These are phyloP conservation scores for Percopsis omiscomaycus DNA, from an alignment of 2,797 vertebrate genomes.

Conservation along the genomic window DNA sequence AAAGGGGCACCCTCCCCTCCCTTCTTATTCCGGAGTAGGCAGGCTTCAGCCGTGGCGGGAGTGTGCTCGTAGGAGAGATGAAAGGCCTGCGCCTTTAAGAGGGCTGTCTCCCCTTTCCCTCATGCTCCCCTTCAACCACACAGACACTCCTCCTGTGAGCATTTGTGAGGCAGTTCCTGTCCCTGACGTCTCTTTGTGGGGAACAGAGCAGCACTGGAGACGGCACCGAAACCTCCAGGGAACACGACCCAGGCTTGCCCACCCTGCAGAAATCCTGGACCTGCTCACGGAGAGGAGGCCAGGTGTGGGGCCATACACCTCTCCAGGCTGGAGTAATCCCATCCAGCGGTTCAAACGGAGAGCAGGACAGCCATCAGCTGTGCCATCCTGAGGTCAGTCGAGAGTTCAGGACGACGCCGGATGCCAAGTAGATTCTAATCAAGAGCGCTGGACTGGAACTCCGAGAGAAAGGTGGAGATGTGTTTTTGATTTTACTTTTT, in stretches of 20 bases:
- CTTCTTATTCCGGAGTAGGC: constrained; percentile 49
- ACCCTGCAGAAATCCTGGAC: constrained; percentile 46
- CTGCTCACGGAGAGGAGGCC: constrained; percentile 41
- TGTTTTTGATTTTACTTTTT: constrained; percentile 54
- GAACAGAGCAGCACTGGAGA: constrained; percentile 73
- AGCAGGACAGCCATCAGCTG: constrained; percentile 57
- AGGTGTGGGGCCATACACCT: constrained; percentile 37
- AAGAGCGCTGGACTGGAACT: constrained; percentile 52
- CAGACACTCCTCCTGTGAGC: constrained; percentile 80
- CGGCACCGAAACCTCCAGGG: constrained; percentile 63
- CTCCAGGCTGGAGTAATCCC: constrained; percentile 55
- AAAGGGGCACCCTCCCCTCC: constrained; percentile 67
- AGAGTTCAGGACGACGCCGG: constrained; percentile 49
- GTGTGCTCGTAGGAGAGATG: constrained; percentile 66
- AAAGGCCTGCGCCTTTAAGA: constrained; percentile 83
- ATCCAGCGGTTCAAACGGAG: constrained; percentile 47
- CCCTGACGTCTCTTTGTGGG: constrained; percentile 79
- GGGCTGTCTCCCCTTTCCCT: constrained; percentile 76
- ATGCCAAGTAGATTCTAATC: constrained; percentile 44
- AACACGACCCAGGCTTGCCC: constrained; percentile 50
- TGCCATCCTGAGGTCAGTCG: constrained; percentile 59
- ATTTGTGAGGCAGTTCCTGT: constrained; percentile 80
- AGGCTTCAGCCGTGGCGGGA: constrained; percentile 59
- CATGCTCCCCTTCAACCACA: constrained; percentile 76
- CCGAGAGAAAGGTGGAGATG: constrained; percentile 65